phyloP scores from a whole-genome alignment of 2,888 invertebrate genomes.

The Pyrrhia umbra region DNA sequence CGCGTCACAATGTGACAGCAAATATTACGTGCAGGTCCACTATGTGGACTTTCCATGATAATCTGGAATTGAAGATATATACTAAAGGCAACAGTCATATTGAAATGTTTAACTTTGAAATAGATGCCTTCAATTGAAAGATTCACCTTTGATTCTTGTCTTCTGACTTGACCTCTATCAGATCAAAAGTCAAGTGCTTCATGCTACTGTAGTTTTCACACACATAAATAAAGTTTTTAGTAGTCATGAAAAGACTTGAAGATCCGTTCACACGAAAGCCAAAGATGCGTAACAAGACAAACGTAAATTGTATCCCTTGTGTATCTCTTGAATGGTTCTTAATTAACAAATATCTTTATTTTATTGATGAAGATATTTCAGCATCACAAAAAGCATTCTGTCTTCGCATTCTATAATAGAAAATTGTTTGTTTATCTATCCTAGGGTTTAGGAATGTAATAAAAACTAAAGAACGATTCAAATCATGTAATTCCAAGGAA shows the following conservation, averaged over 20 bases:
- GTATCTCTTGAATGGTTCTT: conserved; percentile 21
- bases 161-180: conserved; percentile 29
- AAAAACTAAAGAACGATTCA: background rate
- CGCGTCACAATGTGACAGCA: conserved; percentile 68
- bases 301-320: conserved; percentile 16
- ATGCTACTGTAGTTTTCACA: conserved; percentile 20
- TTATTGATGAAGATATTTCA: conserved; percentile 7
- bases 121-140: conserved; percentile 6
- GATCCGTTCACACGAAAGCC: conserved; percentile 40
- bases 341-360: conserved; percentile 24
- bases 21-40: conserved; percentile 72
- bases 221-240: conserved; percentile 26
- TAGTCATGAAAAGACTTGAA: conserved; percentile 23
- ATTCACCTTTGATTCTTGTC: conserved; percentile 2
- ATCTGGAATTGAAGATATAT: conserved; percentile 1
- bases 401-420: background rate
- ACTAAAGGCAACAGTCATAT: background rate
- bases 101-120: background rate
- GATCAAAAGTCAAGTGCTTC: conserved; percentile 46
- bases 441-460: background rate
- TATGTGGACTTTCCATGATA: conserved; percentile 21
- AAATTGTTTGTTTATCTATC: background rate
- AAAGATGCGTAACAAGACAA: conserved; percentile 40
- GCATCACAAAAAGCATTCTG: background rate
- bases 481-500: conserved; percentile 16